Percentiles rank a stretch among this genome's conserved stretches.
These are phyloP conservation scores for Hydrophis major DNA, from an alignment of 2,797 vertebrate species.

Conservation along the genomic window DNA sequence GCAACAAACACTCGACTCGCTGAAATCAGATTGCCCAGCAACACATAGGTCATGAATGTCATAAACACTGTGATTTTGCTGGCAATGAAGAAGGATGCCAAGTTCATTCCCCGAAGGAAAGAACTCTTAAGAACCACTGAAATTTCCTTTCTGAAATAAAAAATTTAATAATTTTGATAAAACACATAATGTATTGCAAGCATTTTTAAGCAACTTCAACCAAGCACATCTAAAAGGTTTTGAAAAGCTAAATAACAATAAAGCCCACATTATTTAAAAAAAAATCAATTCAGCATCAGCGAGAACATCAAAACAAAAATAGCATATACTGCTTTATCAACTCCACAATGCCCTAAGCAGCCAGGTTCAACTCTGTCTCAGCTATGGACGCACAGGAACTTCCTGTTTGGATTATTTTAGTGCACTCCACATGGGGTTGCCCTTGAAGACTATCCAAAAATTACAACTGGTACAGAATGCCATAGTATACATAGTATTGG, in stretches of 20 bases:
- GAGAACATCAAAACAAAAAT: not conserved
- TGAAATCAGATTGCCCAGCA: slow-evolving; percentile 81
- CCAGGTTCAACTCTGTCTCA: not conserved
- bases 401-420: not conserved
- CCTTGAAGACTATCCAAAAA: not conserved
- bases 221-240: not conserved
- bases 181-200: not conserved
- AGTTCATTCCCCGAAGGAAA: slow-evolving; percentile 91
- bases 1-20: slow-evolving; percentile 90
- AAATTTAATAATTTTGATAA: not conserved
- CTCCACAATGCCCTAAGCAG: not conserved
- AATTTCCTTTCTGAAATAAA: slow-evolving; percentile 84
- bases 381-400: not conserved
- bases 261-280: not conserved
- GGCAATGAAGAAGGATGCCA: slow-evolving; percentile 90
- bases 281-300: not conserved
- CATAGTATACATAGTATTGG: not conserved
- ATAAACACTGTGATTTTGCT: slow-evolving; percentile 92
- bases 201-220: not conserved
- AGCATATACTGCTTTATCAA: not conserved
- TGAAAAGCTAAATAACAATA: not conserved
- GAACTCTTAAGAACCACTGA: slow-evolving; percentile 89
- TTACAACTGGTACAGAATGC: not conserved
- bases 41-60: slow-evolving; percentile 85
- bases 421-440: not conserved